Conservation (phyloP, 2,113 vertebrate species). For the Rhodinocichla rosea region DNA sequence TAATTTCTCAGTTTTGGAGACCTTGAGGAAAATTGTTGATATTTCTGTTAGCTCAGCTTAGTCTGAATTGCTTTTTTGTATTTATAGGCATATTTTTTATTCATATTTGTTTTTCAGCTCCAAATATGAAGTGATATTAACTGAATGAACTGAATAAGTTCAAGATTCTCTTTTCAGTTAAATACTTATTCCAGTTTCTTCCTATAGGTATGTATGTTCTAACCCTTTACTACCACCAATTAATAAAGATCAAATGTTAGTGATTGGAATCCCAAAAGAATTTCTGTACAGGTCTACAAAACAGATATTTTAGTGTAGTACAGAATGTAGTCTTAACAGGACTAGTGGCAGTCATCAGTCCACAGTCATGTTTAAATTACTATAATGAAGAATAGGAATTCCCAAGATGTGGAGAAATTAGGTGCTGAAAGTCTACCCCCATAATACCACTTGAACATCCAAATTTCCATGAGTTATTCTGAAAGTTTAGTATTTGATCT, state of each 20-base stretch:
- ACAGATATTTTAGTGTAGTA: neutral
- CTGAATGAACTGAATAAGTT: neutral
- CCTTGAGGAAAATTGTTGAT: neutral
- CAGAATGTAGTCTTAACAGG: neutral
- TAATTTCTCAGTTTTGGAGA: neutral
- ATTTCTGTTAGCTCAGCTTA: neutral
- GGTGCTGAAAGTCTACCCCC: neutral
- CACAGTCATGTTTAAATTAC: neutral
- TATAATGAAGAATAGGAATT: neutral
- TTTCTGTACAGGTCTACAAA: neutral
- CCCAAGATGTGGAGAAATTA: neutral
- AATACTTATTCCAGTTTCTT: neutral
- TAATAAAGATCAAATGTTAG: neutral
- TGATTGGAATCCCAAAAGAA: neutral
- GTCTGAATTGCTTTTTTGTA: neutral
- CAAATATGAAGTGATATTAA: neutral
- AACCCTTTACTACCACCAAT: neutral
- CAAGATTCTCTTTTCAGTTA: neutral
- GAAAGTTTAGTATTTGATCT: neutral
- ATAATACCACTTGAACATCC: neutral
- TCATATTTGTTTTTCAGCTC: neutral
- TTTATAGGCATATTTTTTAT: neutral
- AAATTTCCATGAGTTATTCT: neutral
- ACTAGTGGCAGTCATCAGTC: neutral
- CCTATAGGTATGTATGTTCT: neutral